phyloP scores from a whole-genome alignment of 2,888 invertebrate species.

The Neoitamus cyanurus region DNA sequence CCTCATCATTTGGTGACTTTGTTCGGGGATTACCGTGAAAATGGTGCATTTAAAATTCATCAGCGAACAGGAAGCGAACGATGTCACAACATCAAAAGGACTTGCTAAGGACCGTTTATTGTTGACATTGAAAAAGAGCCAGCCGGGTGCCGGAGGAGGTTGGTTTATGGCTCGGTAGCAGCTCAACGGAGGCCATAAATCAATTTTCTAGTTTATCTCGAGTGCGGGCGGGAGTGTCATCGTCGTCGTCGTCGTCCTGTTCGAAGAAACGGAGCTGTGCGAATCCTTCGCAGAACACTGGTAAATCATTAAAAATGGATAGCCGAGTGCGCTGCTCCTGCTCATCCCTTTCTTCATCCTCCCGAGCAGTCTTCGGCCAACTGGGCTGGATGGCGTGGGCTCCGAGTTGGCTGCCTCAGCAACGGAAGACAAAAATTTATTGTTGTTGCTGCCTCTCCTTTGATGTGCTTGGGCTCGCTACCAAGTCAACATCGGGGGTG shows the following conservation, averaged over 20 bases:
- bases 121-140: constrained; percentile 20
- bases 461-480: background rate
- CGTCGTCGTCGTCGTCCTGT: background rate
- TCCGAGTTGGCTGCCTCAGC: background rate
- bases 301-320: constrained; percentile 48
- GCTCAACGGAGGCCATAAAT: constrained; percentile 21
- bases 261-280: background rate
- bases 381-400: background rate
- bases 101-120: constrained; percentile 32
- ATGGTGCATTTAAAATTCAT: constrained; percentile 43
- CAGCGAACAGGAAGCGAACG: constrained; percentile 7
- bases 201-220: constrained; percentile 37
- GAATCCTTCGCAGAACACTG: constrained; percentile 37
- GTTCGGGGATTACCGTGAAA: constrained; percentile 36
- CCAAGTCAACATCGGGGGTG: background rate
- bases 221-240: background rate
- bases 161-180: background rate
- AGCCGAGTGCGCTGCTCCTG: background rate
- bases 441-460: constrained; percentile 18
- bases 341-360: background rate
- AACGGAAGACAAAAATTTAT: constrained; percentile 45
- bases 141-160: background rate
- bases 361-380: background rate
- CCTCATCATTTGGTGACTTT: constrained; percentile 32
- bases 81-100: constrained; percentile 46